phyloP scores from a whole-genome alignment of 2,888 invertebrate species.

The Drosophila limbata region DNA sequence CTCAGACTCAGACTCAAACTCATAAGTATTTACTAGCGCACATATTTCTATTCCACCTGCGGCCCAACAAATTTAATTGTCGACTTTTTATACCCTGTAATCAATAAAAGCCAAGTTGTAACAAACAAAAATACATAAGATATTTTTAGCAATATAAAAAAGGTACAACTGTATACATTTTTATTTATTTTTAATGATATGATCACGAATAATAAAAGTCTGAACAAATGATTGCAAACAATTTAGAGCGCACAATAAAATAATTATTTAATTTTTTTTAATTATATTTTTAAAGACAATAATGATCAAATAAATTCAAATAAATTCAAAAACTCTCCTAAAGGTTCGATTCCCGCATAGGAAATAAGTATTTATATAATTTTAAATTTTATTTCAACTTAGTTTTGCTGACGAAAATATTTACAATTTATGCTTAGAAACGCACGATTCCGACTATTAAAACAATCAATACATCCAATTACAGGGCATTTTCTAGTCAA shows the following conservation, averaged over 20 bases:
- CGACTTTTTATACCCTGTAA: slow-evolving; percentile 25
- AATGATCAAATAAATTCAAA: too few species aligned
- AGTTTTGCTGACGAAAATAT: too few species aligned
- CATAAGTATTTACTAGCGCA: slow-evolving; percentile 10
- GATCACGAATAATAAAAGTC: background rate
- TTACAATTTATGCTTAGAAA: too few species aligned
- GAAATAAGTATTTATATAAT: too few species aligned
- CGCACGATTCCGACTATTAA: too few species aligned
- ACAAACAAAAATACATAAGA: background rate
- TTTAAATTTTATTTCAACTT: too few species aligned
- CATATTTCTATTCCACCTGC: slow-evolving; percentile 65
- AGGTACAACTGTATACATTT: background rate
- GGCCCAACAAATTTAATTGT: slow-evolving; percentile 32
- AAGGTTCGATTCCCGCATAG: too few species aligned
- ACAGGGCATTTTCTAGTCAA: slow-evolving; percentile 23
- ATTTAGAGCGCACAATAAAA: background rate
- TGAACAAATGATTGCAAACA: background rate
- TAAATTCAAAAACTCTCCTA: too few species aligned
- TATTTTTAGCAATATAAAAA: background rate
- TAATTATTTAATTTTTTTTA: background rate
- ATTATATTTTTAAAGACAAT: background rate
- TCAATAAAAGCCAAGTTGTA: background rate
- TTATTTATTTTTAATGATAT: background rate
- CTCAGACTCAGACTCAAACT: slow-evolving; percentile 4
- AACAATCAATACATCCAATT: background rate